Evolutionary conservation across 1,140 invertebrate species (phyloP), one percentile per base, ranked within the genome.

Genomic region (Megathymus violae): DNA sequence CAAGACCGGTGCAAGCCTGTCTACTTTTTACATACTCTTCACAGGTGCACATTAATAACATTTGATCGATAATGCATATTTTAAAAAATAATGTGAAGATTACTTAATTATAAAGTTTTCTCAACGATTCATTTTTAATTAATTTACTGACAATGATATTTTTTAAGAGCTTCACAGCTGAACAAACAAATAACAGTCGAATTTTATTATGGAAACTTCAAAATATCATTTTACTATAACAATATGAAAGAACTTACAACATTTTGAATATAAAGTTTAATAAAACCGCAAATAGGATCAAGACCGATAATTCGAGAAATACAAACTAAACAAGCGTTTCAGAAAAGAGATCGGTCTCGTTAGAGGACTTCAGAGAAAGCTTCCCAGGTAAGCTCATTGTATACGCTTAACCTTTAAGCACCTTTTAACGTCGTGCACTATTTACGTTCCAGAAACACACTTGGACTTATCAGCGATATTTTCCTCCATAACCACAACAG

Each of bases 381-480:
- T 71, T 67, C 64, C 75, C 69, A 69, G 72, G 66, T 85, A 85
- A 89, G 86, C 86, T 80, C 74, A 78, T 87, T 85, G 79, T 84
- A 73, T 71, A 74, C 77, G 74, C 76, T 85, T 79, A 85, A 69
- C 74, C 78, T 83, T 84, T 87, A 87, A 70, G 73, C 80, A 76
- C 82, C 85, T 89, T 87, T 87, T 87, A 87, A 68, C 80, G 76
- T 78, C 74, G 75, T 62, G 56, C 76, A 80, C 72, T 85, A 84
- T 88, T 85, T 86, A 84, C 78, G 71, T 76, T 81, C 69, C 44
- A 10, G 34, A 19, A 17, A 34, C 15, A 38, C 34, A 36, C 25
- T 0, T 48, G 38, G 22, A 27, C 5, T 38, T 13, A 41, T 54
- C 40, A 61, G 46, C 46, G 63, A 75, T 76, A 63, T 67, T 67